Percentiles rank a stretch among this genome's conserved stretches.
phyloP scores from a whole-genome alignment of 2,113 vertebrate species.

The Lasiurus borealis region DNA sequence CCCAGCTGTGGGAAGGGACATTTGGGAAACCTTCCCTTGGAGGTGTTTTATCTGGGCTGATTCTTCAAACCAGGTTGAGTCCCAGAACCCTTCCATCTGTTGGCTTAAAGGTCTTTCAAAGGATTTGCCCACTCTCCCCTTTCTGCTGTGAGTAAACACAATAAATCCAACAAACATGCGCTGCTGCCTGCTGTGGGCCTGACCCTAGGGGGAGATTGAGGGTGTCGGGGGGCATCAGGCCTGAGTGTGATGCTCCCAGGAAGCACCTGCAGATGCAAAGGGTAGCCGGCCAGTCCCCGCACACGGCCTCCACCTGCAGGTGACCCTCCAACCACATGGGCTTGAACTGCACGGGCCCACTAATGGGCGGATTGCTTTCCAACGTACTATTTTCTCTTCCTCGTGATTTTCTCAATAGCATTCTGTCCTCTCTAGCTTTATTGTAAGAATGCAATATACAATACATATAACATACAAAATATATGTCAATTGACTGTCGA shows the following conservation, averaged over 20 bases:
- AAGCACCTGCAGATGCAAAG: too few relatives aligned
- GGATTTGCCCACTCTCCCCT: not conserved
- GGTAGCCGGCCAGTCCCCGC: not conserved
- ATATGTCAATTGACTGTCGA: not conserved
- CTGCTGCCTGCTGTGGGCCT: not conserved
- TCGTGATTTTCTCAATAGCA: too few relatives aligned
- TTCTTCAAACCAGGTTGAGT: conserved; percentile 8
- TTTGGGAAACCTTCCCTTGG: not conserved
- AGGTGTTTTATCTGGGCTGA: not conserved
- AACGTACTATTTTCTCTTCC: too few relatives aligned
- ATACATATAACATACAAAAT: not conserved
- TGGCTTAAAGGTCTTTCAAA: not conserved
- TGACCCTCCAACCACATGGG: not conserved
- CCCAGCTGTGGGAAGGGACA: not conserved
- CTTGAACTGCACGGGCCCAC: not conserved
- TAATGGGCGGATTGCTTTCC: not conserved
- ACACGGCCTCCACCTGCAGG: not conserved
- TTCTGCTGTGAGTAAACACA: not conserved
- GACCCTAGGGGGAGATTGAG: not conserved
- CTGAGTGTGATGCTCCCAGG: too few relatives aligned
- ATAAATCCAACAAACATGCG: not conserved
- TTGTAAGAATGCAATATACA: not conserved
- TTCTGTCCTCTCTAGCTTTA: too few relatives aligned
- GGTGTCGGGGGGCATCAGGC: not conserved
- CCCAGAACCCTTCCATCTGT: not conserved